Evolutionary conservation across 2,888 invertebrate species (phyloP).

Genomic region (Lysandra bellargus): DNA sequence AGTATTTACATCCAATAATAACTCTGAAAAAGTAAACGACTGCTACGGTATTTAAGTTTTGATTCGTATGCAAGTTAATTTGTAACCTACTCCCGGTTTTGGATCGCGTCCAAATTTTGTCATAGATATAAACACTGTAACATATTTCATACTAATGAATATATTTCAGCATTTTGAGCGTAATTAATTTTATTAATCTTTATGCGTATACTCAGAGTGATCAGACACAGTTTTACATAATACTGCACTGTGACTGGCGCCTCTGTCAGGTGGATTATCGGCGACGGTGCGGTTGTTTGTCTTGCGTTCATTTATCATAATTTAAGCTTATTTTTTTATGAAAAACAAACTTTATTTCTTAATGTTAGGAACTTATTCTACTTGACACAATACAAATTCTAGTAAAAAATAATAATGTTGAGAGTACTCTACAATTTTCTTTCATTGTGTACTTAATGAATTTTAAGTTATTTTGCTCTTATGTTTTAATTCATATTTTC

Average conservation of each 20-base stretch:
- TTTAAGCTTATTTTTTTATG: neutral
- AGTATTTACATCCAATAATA: neutral
- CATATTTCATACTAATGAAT: conserved; percentile 23
- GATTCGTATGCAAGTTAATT: conserved; percentile 25
- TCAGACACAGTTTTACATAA: neutral
- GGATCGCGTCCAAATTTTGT: conserved; percentile 23
- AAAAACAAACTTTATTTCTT: neutral
- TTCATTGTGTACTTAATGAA: neutral
- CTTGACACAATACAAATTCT: neutral
- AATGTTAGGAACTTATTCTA: neutral
- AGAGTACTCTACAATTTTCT: neutral
- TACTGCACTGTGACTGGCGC: conserved; percentile 16
- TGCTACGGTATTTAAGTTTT: conserved; percentile 1
- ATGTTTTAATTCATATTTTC: neutral
- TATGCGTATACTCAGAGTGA: neutral
- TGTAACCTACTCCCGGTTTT: conserved; percentile 20
- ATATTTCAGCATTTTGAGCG: conserved; percentile 18
- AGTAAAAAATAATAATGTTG: neutral
- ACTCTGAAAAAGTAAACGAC: neutral
- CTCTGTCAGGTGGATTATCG: conserved; percentile 44
- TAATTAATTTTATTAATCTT: conserved; percentile 23
- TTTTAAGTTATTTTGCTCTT: neutral
- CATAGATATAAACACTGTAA: conserved; percentile 17
- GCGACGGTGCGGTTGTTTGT: conserved; percentile 52
- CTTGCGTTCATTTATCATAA: conserved; percentile 22